These are phyloP conservation scores for Ryuthela nishihirai DNA, from an alignment of 2,888 invertebrate genomes.

Conservation along the genomic window DNA sequence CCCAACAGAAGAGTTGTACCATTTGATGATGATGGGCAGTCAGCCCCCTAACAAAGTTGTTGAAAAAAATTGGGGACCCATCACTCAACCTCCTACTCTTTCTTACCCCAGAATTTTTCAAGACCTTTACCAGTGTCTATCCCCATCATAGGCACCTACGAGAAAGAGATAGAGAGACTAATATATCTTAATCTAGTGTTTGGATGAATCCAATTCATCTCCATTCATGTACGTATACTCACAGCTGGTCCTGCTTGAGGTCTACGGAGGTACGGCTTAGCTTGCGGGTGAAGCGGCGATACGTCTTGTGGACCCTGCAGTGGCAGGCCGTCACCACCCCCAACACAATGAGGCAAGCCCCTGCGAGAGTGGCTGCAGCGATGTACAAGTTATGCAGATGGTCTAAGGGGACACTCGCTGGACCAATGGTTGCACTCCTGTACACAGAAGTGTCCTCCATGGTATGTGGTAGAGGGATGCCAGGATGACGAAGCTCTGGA, in stretches of 20 bases:
- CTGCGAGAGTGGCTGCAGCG: slow-evolving; percentile 70
- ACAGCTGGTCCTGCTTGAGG: slow-evolving; percentile 40
- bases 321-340: slow-evolving; percentile 72
- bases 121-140: too few relatives aligned
- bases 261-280: slow-evolving; percentile 33
- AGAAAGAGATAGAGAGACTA: too few relatives aligned
- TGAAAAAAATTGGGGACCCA: too few relatives aligned
- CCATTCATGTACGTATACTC: slow-evolving; percentile 19
- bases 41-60: too few relatives aligned
- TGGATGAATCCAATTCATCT: too few relatives aligned
- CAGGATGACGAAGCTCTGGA: slow-evolving; percentile 34
- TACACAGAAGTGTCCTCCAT: slow-evolving; percentile 29
- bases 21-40: too few relatives aligned
- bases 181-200: too few relatives aligned
- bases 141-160: too few relatives aligned
- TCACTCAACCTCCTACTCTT: too few relatives aligned
- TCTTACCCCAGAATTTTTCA: too few relatives aligned
- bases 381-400: slow-evolving; percentile 72
- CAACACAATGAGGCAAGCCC: slow-evolving; percentile 69
- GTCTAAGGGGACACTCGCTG: slow-evolving; percentile 54
- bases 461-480: slow-evolving; percentile 26
- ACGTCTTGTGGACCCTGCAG: slow-evolving; percentile 73
- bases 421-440: slow-evolving; percentile 29
- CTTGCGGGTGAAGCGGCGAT: slow-evolving; percentile 46
- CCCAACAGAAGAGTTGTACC: too few relatives aligned